Base-by-base conservation (phyloP, 2,888 invertebrate genomes). In the Biston stratarius region DNA sequence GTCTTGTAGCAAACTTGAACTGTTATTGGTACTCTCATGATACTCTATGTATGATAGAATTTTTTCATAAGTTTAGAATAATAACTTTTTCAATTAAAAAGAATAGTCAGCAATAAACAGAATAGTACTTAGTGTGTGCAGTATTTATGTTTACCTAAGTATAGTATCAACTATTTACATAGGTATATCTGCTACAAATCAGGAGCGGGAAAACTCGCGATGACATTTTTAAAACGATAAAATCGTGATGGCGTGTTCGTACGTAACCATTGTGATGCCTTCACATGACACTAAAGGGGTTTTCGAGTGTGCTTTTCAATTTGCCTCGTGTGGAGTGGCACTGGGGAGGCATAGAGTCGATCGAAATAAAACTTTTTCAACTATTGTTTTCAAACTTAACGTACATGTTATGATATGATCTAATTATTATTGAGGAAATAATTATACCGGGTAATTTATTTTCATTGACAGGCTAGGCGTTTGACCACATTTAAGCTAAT, bases 301-400 rank as follows among this genome's bases (percentile, higher is more conserved):
- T 92, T 91, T 90, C 81, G 89, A 92, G 91, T 91, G 89, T 87
- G 89, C 90, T 91, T 92, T 92, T 92, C 92, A 92, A 92, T 92
- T 92, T 92, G 85, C 84, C 85, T 86, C 82, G 75, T 77, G 78
- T 78, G 76, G 78, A 74, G 68, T 73, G 74, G 81, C 71, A 85
- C 76, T 58, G 6, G 73, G 69, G 64, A 59, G 44, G 8, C 15
- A 42, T 82, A 8, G 85, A 86, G 73, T 53, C 56, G 61, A 48
- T 24, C 14, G 12, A 9, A 12, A n/a, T 6, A 11, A 5, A 38
- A 24, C 33, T 45, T 51, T 51, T n/a, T 34, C n/a, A n/a, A 6
- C 34, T 12, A 7, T 5, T 6, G 5, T 11, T 48, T 6, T 38
- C 24, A 24, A 24, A 24, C 24, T 24, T 24, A 24, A 2, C 24